Evolutionary conservation across 2,888 invertebrate species (phyloP).

Genomic region (Bembecia ichneumoniformis): DNA sequence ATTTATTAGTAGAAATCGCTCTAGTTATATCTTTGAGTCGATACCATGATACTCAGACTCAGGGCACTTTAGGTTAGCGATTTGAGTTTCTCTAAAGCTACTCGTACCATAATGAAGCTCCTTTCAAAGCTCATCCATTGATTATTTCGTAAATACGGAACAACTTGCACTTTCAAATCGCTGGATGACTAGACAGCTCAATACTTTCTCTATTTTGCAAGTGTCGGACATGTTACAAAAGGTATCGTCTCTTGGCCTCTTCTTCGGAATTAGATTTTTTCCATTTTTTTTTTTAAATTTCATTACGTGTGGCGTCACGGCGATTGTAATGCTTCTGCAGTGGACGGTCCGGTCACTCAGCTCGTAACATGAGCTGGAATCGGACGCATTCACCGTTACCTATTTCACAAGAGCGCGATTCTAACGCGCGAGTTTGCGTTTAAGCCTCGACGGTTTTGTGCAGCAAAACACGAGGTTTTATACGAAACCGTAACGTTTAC

Average conservation of each 20-base stretch:
- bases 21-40: too few relatives aligned
- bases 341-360: constrained; percentile 36
- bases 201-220: constrained; percentile 45
- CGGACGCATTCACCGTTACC: constrained; percentile 31
- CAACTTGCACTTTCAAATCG: constrained; percentile 59
- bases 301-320: constrained; percentile 48
- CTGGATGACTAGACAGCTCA: constrained; percentile 35
- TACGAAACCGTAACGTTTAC: neutral
- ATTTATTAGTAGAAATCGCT: too few relatives aligned
- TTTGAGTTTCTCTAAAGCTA: too few relatives aligned
- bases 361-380: constrained; percentile 46
- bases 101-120: neutral
- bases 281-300: constrained; percentile 40
- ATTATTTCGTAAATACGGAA: constrained; percentile 21
- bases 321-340: constrained; percentile 44
- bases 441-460: constrained; percentile 24
- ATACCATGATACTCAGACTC: too few relatives aligned
- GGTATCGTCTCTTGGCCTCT: constrained; percentile 30
- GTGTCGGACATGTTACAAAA: constrained; percentile 22
- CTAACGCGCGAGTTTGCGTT: constrained; percentile 25
- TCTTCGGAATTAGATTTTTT: constrained; percentile 21
- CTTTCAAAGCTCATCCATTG: constrained; percentile 8
- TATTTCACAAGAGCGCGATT: constrained; percentile 2
- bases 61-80: too few relatives aligned
- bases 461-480: constrained; percentile 18